phyloP scores from a whole-genome alignment of 2,797 vertebrate genomes.

The Podargus strigoides region DNA sequence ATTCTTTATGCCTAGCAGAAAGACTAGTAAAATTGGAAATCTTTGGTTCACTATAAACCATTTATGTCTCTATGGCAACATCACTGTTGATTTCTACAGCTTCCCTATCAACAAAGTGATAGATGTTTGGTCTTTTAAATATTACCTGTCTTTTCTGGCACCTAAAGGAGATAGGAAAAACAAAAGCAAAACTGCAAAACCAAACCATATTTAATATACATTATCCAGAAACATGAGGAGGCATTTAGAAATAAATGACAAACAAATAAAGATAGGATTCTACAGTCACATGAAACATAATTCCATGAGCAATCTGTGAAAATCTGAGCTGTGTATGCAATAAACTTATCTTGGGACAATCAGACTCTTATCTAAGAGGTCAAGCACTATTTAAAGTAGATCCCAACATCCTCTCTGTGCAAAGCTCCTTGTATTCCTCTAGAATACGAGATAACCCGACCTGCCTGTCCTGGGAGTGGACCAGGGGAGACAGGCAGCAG shows the following conservation, averaged over 20 bases:
- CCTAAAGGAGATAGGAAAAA: not conserved
- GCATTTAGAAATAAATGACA: conserved; percentile 30
- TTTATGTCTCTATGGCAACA: conserved; percentile 52
- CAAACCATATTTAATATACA: not conserved
- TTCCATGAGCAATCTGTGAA: conserved; percentile 39
- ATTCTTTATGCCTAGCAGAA: not conserved
- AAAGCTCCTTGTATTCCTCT: not conserved
- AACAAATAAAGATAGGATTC: conserved; percentile 33
- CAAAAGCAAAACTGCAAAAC: not conserved
- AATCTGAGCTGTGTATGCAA: conserved; percentile 32
- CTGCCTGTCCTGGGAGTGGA: not conserved
- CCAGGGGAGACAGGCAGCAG: not conserved
- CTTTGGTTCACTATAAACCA: not conserved
- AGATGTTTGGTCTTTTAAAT: not conserved
- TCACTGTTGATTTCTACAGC: not conserved
- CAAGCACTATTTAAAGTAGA: conserved; percentile 44
- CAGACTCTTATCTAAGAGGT: conserved; percentile 40
- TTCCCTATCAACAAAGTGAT: not conserved
- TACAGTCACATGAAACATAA: conserved; percentile 45
- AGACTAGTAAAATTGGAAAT: not conserved
- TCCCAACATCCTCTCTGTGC: not conserved
- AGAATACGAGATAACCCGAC: not conserved
- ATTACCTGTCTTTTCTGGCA: not conserved
- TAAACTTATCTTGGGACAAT: conserved; percentile 41
- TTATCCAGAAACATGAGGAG: not conserved